Evolutionary conservation across 2,113 vertebrate genomes (phyloP), one percentile per base, ranked within the genome.

Genomic region (Nanorana parkeri): DNA sequence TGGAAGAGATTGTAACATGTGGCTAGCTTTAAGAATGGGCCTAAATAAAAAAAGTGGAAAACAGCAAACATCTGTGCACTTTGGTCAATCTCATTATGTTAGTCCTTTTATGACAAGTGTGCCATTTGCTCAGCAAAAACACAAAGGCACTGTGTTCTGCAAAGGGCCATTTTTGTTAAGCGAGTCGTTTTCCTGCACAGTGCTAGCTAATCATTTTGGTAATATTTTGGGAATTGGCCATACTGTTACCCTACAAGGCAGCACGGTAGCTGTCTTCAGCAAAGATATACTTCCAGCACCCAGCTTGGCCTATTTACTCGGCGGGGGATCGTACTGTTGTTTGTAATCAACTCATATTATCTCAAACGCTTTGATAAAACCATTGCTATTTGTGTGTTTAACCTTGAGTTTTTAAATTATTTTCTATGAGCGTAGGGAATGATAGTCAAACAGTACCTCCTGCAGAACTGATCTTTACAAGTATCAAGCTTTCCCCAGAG

Each of bases 391-490:
- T 82, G 61, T 82, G 80, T 82, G 80, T 82, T 82, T 82, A 82
- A 82, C 80, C 80, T 82, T 82, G 80, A 55, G 80, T 82, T 82
- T 75, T 82, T 75, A 82, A 82, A 82, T 82, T 82, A 82, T 82
- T 82, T 82, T 60, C 71, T 67, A 66, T n/a, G 80, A 67, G 61
- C 21, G 80, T 52, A 58, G 73, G 51, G 61, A 82, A 82, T 75
- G 80, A 82, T 67, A 84, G 54, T 29, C 85, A 81, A 41, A 68
- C 68, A 87, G 89, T 94, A 99, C 97, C 98, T 96, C 97, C 97
- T 80, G 96, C 94, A 0, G 98, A 99, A 84, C 95, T 98, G 92
- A 99, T 95, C 92, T 92, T 94, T 63, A 99, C 96, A 29, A 99
- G 91, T 84, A 96, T 92, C 85, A 98, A 94, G 84, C 96, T 94